These are phyloP conservation scores for Sinocyclocheilus grahami DNA, from an alignment of 2,113 vertebrate species.

Conservation along the genomic window DNA sequence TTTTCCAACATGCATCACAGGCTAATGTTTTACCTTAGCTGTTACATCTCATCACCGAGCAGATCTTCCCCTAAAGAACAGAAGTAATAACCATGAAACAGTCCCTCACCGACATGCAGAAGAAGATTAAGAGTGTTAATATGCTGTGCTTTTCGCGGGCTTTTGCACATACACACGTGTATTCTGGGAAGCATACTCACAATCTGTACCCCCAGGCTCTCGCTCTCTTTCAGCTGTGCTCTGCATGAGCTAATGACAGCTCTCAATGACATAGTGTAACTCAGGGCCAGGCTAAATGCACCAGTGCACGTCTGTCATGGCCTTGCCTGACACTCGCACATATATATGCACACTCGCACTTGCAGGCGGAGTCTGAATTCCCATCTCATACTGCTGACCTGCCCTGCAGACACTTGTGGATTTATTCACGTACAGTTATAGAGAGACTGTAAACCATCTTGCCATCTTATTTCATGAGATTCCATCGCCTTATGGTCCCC, in stretches of 20 bases:
- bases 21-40: conserved; percentile 59
- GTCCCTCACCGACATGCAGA: conserved; percentile 58
- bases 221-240: conserved; percentile 57
- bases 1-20: conserved; percentile 52
- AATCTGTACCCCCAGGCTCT: conserved; percentile 49
- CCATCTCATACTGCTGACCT: conserved; percentile 45
- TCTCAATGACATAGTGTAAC: conserved; percentile 61
- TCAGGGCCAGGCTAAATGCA: conserved; percentile 57
- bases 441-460: conserved; percentile 41
- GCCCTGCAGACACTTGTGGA: conserved; percentile 53
- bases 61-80: conserved; percentile 60
- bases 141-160: conserved; percentile 57
- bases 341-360: conserved; percentile 7
- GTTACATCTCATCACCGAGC: conserved; percentile 56
- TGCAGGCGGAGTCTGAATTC: conserved; percentile 34
- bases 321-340: conserved; percentile 41
- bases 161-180: conserved; percentile 32
- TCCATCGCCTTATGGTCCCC: conserved; percentile 40
- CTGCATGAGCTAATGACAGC: conserved; percentile 60
- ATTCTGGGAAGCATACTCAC: conserved; percentile 11
- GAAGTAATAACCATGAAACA: conserved; percentile 62
- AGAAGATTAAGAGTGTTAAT: conserved; percentile 63
- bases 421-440: conserved; percentile 39
- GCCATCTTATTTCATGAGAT: conserved; percentile 46
- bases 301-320: conserved; percentile 53